Evolutionary conservation across 2,797 vertebrate species (phyloP), one percentile per base, ranked within the genome.

Genomic region (Platalea minor): DNA sequence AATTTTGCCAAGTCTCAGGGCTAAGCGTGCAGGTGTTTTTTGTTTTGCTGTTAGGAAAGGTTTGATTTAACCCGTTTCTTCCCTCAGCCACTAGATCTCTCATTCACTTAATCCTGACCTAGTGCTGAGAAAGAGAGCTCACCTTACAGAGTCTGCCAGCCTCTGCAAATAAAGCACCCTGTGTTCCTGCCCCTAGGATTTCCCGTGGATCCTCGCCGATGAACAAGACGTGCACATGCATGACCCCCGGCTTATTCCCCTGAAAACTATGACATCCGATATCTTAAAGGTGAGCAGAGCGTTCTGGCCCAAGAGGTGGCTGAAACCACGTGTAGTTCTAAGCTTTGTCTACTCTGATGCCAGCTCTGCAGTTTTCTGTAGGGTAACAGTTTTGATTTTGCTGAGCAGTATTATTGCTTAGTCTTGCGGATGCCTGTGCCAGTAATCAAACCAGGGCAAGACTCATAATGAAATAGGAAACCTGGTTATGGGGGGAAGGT

Each of bases 251-350:
- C 98, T 99, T 17, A 99, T 99, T 84, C 99, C 99, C 3, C 97
- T 99, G 43, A 99, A 99, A 97, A 99, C 99, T 2, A 99, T 99
- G 99, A 99, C 99, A 0, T 99, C 99, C 0, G 99, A 99, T 94
- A 99, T 99, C 74, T 96, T 99, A 31, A 99, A 99, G 98, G 99
- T 99, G 86, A 98, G 97, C 43, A 14, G 11, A 46, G 17, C n/a
- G 2, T 37, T 63, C 43, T 37, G 35, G 25, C 33, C 39, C 39
- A 45, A 24, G 41, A 50, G 15, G 14, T 31, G 35, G 23, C 26
- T 59, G 67, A 35, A 51, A 16, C 11, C 23, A 18, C 41, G 1
- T 5, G 8, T 9, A 31, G 7, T 29, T 35, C 31, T 33, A 56
- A 87, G 7, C 41, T 65, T 14, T 43, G 10, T 45, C 48, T 56